Percentiles rank a stretch among this genome's conserved stretches.
These are phyloP conservation scores for Stictocephala bisonia DNA, from an alignment of 2,888 invertebrate species.

Conservation along the genomic window DNA sequence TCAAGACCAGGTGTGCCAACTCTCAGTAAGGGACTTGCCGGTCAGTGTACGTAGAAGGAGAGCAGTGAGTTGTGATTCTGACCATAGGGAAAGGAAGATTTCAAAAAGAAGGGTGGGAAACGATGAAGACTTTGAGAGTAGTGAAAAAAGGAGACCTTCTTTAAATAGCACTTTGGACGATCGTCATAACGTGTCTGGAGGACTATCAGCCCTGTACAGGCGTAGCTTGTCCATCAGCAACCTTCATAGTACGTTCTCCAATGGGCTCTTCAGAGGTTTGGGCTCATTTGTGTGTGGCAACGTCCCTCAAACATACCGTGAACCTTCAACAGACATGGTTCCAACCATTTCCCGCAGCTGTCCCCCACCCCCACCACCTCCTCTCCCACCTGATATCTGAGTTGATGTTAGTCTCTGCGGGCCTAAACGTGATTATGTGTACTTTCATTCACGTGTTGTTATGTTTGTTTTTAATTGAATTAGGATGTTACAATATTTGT, in stretches of 20 bases:
- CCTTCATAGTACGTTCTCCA: slow-evolving; percentile 34
- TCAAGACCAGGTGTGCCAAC: background rate
- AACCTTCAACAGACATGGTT: background rate
- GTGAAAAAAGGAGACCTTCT: background rate
- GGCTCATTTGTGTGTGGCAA: slow-evolving; percentile 39
- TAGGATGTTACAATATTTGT: too few relatives aligned
- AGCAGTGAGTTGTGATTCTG: slow-evolving; percentile 21
- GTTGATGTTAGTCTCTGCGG: too few relatives aligned
- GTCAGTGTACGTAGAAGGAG: slow-evolving; percentile 13
- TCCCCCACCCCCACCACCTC: slow-evolving; percentile 9
- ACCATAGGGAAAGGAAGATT: slow-evolving; percentile 14
- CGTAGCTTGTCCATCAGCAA: slow-evolving; percentile 44
- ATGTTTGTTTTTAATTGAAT: too few relatives aligned
- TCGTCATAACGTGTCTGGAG: slow-evolving; percentile 2
- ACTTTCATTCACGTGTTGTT: too few relatives aligned
- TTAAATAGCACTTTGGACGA: slow-evolving; percentile 37
- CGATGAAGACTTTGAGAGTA: background rate
- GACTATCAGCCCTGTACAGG: slow-evolving; percentile 11
- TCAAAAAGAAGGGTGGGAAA: background rate
- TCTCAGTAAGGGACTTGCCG: background rate
- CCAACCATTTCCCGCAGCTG: slow-evolving; percentile 14
- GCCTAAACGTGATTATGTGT: too few relatives aligned
- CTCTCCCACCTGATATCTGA: slow-evolving; percentile 25
- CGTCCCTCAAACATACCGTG: background rate
- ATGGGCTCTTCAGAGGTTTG: slow-evolving; percentile 22